Evolutionary conservation across 35 echinoderm and acorn worm genomes (phyloP), one percentile per base, ranked within the genome.

Genomic region (Holothuria glaberrima): DNA sequence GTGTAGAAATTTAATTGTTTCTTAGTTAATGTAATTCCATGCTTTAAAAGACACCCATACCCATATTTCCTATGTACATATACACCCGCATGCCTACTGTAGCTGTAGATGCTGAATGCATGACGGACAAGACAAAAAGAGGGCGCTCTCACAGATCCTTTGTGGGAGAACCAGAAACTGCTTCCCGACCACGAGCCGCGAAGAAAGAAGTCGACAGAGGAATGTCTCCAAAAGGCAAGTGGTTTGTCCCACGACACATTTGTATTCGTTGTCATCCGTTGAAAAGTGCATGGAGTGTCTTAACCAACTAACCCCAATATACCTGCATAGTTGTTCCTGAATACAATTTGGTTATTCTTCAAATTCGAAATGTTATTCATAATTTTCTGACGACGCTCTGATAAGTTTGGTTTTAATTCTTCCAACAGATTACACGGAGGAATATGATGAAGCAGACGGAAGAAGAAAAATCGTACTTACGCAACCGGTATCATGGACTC

Each of bases 381-480:
- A 48, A n/a, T 78, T 35, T 54, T 14, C 12, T 46, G 16, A 54
- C 13, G 50, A 54, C 13, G 13, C 1, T 9, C 50, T n/a, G 80
- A 16, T 61, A n/a, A n/a, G n/a, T n/a, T n/a, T n/a, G n/a, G n/a
- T 60, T 10, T 81, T 57, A 36, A 17, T 84, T 59, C 24, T 36
- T 28, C 80, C 21, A 38, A 62, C 80, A 84, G 80, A 56, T 34
- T 84, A 84, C 80, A 84, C 59, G 7, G 80, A 84, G 56, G 80
- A 84, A 34, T 84, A 84, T 29, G 80, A 82, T 48, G 48, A 41
- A 25, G 54, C 57, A 17, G 79, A 82, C 22, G 79, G 79, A 30
- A 25, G 79, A 44, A 57, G 79, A 60, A 82, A 82, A 48, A 82
- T 82, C 22, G 79, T 82, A 12, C 57, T 82, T 56, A 82, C 79